Evolutionary conservation across 2,888 invertebrate species (phyloP).

Genomic region (Xestia sexstrigata): DNA sequence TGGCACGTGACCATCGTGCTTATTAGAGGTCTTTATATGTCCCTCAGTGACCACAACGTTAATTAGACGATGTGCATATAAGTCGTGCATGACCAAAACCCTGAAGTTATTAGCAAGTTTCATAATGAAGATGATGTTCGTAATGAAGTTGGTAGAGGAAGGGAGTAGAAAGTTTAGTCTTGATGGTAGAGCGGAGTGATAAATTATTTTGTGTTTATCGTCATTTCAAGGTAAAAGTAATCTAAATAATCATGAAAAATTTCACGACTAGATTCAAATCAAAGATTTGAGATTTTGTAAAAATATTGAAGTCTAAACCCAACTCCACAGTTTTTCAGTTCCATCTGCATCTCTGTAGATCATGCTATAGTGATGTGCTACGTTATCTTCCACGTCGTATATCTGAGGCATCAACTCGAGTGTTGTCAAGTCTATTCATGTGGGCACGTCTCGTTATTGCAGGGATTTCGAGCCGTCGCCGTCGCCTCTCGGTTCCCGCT

Average conservation of each 20-base stretch:
- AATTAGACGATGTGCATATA: slow-evolving; percentile 62
- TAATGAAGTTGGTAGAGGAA: slow-evolving; percentile 27
- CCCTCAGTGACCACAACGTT: slow-evolving; percentile 60
- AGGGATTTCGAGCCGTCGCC: slow-evolving; percentile 50
- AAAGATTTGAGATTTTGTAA: not conserved
- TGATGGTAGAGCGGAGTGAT: slow-evolving; percentile 5
- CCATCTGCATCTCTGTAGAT: slow-evolving; percentile 35
- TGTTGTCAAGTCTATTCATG: slow-evolving; percentile 74
- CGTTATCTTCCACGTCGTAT: slow-evolving; percentile 58
- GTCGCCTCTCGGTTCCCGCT: slow-evolving; percentile 42
- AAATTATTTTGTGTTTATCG: not conserved
- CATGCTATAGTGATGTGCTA: slow-evolving; percentile 51
- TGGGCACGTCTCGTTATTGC: slow-evolving; percentile 71
- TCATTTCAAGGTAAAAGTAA: not conserved
- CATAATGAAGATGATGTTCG: slow-evolving; percentile 26
- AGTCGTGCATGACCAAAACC: slow-evolving; percentile 53
- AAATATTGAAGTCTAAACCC: not conserved
- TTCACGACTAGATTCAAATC: not conserved
- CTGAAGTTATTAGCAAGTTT: slow-evolving; percentile 43
- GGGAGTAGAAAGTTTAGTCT: not conserved
- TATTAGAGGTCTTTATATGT: slow-evolving; percentile 68
- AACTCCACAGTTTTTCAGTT: slow-evolving; percentile 27
- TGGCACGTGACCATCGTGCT: slow-evolving; percentile 78
- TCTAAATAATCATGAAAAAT: not conserved
- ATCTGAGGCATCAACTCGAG: slow-evolving; percentile 70